Evolutionary conservation across 2,113 vertebrate genomes (phyloP).

Genomic region (Rhipidura dahli): DNA sequence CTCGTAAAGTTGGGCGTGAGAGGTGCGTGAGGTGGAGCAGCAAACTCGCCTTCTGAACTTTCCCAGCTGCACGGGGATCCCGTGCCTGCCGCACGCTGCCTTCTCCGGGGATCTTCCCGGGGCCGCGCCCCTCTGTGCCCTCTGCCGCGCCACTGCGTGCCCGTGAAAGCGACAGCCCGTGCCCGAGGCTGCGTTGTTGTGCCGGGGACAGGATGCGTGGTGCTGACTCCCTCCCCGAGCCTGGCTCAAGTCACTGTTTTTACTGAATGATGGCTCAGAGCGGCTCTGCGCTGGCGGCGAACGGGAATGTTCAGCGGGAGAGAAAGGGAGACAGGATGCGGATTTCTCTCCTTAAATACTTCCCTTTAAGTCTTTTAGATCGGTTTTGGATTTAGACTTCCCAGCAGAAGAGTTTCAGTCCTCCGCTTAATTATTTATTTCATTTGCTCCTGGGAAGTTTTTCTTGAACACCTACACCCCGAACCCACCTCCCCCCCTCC

Average conservation of each 20-base stretch:
- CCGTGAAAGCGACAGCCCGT: not conserved
- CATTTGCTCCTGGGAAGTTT: not conserved
- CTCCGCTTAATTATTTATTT: not conserved
- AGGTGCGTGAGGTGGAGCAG: not conserved
- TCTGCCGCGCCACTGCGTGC: not conserved
- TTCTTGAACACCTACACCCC: not conserved
- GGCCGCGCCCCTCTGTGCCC: not conserved
- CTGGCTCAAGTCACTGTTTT: not conserved
- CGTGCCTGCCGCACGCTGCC: not conserved
- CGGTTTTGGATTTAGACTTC: not conserved
- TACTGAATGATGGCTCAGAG: not conserved
- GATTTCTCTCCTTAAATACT: not conserved
- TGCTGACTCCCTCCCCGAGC: not conserved
- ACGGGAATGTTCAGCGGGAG: not conserved
- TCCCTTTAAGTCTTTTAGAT: not conserved
- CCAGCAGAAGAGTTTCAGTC: not conserved
- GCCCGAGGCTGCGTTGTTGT: not conserved
- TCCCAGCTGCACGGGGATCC: not conserved
- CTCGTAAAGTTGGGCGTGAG: not conserved
- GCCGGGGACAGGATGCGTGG: not conserved
- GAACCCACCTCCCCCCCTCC: rapidly evolving
- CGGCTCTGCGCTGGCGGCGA: not conserved
- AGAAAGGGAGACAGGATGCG: not conserved
- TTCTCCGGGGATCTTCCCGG: not conserved
- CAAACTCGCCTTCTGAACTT: not conserved